Conservation (phyloP, 2,797 vertebrate genomes). For the Mastacembelus armatus region DNA sequence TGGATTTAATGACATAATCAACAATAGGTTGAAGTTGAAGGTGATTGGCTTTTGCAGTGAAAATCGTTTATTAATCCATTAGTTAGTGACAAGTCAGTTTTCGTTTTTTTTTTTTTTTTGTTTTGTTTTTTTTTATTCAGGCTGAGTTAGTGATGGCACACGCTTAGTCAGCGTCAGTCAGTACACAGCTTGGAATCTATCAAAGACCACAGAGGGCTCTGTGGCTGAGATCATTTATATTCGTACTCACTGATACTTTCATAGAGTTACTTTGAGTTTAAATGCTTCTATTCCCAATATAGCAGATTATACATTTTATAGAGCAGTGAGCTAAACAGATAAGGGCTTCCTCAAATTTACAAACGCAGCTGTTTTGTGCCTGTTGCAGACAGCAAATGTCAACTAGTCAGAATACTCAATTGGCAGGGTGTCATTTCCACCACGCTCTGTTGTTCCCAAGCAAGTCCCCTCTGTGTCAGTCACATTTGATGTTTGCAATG, state of each 20-base stretch:
- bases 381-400: not conserved
- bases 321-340: not conserved
- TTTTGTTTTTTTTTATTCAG: too few species aligned
- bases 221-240: too few species aligned
- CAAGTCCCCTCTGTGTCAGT: constrained; percentile 8
- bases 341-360: not conserved
- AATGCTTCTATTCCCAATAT: too few species aligned
- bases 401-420: not conserved
- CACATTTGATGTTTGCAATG: constrained; percentile 33
- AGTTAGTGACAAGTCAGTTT: too few species aligned
- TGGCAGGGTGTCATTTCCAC: constrained; percentile 7
- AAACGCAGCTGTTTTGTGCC: not conserved
- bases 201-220: not conserved
- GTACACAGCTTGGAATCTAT: not conserved
- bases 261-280: not conserved
- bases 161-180: not conserved
- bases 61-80: too few species aligned
- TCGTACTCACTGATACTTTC: not conserved
- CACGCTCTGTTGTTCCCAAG: not conserved
- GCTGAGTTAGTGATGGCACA: not conserved
- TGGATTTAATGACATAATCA: too few species aligned
- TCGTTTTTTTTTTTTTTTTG: too few species aligned
- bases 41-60: too few species aligned
- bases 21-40: too few species aligned
- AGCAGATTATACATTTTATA: not conserved